phyloP scores from a whole-genome alignment of 2,113 vertebrate genomes.

The Galemys pyrenaicus region DNA sequence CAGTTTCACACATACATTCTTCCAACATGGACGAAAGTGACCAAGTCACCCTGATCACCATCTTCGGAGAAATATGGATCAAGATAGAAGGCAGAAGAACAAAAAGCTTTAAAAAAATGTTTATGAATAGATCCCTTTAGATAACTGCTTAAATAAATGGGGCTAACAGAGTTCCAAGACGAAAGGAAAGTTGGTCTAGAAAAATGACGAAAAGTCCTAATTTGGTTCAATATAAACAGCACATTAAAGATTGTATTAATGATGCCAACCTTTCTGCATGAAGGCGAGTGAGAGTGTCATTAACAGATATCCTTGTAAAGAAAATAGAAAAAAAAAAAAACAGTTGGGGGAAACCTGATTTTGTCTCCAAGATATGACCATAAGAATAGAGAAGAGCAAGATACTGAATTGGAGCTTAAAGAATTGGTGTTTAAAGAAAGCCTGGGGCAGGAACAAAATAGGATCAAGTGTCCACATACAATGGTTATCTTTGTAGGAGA shows the following conservation, averaged over 20 bases:
- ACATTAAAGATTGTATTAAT: not conserved
- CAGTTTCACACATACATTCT: not conserved
- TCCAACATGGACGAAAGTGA: not conserved
- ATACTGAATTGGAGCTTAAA: not conserved
- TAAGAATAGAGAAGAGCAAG: not conserved
- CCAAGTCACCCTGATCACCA: not conserved
- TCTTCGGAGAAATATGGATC: not conserved
- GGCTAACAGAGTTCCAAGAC: not conserved
- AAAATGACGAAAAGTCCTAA: not conserved
- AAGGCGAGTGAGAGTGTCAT: not conserved
- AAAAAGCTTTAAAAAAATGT: not conserved
- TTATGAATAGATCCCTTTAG: not conserved
- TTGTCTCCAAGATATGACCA: not conserved
- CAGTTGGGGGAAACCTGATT: not conserved
- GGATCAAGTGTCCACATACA: not conserved
- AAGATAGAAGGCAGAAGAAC: not conserved
- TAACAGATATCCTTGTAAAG: not conserved
- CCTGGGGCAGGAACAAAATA: not conserved
- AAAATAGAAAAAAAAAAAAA: not conserved
- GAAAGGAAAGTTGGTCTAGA: not conserved
- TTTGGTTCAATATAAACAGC: not conserved
- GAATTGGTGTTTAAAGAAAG: not conserved
- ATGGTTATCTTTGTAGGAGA: slow-evolving; percentile 5
- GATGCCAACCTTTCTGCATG: not conserved
- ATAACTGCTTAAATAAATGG: not conserved